These are phyloP conservation scores for Diploptera punctata DNA, from an alignment of 2,888 invertebrate genomes.

Conservation along the genomic window DNA sequence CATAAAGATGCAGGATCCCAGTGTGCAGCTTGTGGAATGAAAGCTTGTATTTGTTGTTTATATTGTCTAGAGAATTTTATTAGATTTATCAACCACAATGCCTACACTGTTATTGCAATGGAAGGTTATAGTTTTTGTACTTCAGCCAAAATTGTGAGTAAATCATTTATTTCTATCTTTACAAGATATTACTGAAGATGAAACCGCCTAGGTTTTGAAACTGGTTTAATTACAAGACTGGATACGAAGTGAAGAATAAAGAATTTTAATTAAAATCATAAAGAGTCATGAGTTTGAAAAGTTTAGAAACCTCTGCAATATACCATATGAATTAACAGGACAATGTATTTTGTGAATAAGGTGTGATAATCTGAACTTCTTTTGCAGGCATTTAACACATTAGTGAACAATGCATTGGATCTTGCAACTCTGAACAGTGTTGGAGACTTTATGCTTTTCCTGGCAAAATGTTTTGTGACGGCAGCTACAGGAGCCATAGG, in stretches of 20 bases:
- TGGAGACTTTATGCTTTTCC: constrained; percentile 91
- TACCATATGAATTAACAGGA: too few relatives aligned
- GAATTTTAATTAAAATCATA: too few relatives aligned
- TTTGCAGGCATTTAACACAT: constrained; percentile 81
- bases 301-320: too few relatives aligned
- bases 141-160: constrained; percentile 82
- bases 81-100: constrained; percentile 91
- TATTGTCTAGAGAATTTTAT: constrained; percentile 92
- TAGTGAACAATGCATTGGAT: constrained; percentile 83
- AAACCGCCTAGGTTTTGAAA: too few relatives aligned
- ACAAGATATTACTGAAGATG: too few relatives aligned
- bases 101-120: constrained; percentile 93
- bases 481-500: constrained; percentile 82
- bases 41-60: constrained; percentile 89
- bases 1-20: constrained; percentile 57
- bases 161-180: too few relatives aligned
- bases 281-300: too few relatives aligned
- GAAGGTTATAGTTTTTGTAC: constrained; percentile 91
- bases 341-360: background rate
- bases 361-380: background rate
- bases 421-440: constrained; percentile 92
- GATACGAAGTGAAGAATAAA: too few relatives aligned
- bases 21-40: constrained; percentile 72
- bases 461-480: constrained; percentile 85
- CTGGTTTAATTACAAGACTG: too few relatives aligned